Conservation (phyloP, 2,797 vertebrate genomes). For the Lacerta agilis region DNA sequence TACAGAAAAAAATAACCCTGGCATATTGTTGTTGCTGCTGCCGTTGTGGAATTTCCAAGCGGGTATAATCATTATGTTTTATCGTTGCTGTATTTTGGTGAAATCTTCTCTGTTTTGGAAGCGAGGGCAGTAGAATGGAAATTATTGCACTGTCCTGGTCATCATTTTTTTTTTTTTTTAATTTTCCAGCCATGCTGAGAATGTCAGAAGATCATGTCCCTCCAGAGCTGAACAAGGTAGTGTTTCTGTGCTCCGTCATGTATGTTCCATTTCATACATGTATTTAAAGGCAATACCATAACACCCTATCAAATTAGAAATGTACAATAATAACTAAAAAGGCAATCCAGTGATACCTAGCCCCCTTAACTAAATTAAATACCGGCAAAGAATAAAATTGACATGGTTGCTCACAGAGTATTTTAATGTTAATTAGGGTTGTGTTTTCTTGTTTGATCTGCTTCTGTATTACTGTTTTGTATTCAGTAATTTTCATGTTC, state of each 20-base stretch:
- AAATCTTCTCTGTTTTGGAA: neutral
- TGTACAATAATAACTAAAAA: too few relatives aligned
- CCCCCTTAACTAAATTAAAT: neutral
- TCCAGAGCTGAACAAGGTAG: constrained; percentile 96
- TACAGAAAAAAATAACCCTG: neutral
- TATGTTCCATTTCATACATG: neutral
- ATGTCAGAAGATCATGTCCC: constrained; percentile 98
- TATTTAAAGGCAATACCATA: too few relatives aligned
- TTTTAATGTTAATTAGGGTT: neutral
- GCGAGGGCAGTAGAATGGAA: constrained; percentile 16
- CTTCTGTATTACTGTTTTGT: neutral
- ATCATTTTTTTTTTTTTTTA: constrained; percentile 17
- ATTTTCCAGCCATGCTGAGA: constrained; percentile 90
- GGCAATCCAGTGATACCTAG: too few relatives aligned
- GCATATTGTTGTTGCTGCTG: too few relatives aligned
- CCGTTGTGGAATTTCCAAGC: too few relatives aligned
- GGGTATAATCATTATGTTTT: too few relatives aligned
- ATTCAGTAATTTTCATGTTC: neutral
- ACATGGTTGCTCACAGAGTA: neutral
- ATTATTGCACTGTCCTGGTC: constrained; percentile 32
- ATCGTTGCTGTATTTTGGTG: too few relatives aligned
- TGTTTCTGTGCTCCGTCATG: neutral
- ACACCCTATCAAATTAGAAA: too few relatives aligned
- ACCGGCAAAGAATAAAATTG: neutral
- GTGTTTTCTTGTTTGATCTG: neutral